Percentiles rank a stretch among this genome's conserved stretches.
phyloP scores from a whole-genome alignment of 2,797 vertebrate genomes.

The Sebastiscus tertius region DNA sequence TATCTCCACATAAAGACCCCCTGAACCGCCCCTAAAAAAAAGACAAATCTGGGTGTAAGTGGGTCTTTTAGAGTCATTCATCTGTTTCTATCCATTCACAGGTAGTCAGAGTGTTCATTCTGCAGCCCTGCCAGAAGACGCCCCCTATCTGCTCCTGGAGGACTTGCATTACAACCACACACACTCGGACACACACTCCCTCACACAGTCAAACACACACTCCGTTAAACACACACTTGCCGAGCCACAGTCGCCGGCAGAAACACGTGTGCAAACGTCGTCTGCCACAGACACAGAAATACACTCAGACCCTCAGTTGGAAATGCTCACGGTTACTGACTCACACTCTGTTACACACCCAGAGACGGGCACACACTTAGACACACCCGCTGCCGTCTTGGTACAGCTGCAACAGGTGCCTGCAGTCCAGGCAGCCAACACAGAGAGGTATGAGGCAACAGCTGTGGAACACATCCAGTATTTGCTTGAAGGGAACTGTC shows the following conservation, averaged over 20 bases:
- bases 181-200: constrained; percentile 3
- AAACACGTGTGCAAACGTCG: not conserved
- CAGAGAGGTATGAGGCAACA: constrained; percentile 82
- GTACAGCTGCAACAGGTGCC: constrained; percentile 76
- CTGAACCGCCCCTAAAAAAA: too few relatives aligned
- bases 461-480: not conserved
- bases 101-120: constrained; percentile 64
- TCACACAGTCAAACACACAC: constrained; percentile 48
- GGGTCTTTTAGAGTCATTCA: not conserved
- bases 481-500: not conserved
- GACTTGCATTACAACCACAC: constrained; percentile 65
- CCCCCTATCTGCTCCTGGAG: constrained; percentile 58
- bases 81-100: constrained; percentile 21
- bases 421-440: constrained; percentile 79
- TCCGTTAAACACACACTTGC: constrained; percentile 22
- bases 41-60: too few relatives aligned
- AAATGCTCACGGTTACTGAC: constrained; percentile 12
- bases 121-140: constrained; percentile 47
- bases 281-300: constrained; percentile 15
- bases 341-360: constrained; percentile 42
- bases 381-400: constrained; percentile 46
- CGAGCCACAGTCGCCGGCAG: constrained; percentile 27
- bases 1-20: too few relatives aligned
- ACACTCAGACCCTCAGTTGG: constrained; percentile 2
- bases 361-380: constrained; percentile 27